Base-by-base conservation (phyloP, 2,888 invertebrate genomes). In the Parnassius smintheus region DNA sequence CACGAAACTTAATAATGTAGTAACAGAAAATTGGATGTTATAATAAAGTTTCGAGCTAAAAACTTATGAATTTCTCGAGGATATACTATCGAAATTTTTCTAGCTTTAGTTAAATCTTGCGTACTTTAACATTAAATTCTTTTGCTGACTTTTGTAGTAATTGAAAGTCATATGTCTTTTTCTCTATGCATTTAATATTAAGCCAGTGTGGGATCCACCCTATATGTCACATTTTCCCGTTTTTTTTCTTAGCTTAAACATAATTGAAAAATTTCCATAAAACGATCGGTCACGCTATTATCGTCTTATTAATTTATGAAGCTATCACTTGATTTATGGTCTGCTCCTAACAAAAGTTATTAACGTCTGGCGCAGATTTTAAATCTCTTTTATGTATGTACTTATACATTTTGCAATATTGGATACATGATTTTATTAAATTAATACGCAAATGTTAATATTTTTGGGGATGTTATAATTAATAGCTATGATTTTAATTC, bases 281-380 rank as follows among this genome's bases (percentile, higher is more conserved):
- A 56, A 53, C 52, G 56, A 62, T 62, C 57, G 46, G 56, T 57
- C 56, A 57, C 52, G 48, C 52, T 48, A 57, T 56, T 51, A 56
- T 61, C 56, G 61, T 62, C 48, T 57, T 62, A 62, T 62, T 62
- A 62, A 56, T 62, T 52, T 56, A 57, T 57, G 51, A 62, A 52
- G 52, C 56, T 53, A 46, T 41, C 53, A 56, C 42, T 62, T 62
- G 61, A 62, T 62, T 62, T 62, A 62, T 62, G 61, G 56, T 52
- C 11, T 42, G 56, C 52, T 46, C 41, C 41, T 45, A 46, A 45
- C 18, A 48, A 46, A 62, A 52, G 56, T 53, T 62, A 56, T 61
- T 56, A 61, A 56, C 45, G 35, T 49, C 54, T 48, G 60, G 44
- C 54, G 60, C 60, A 60, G 35, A 35, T 7, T 35, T 35, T 35